Base-by-base conservation (phyloP, 2,113 vertebrate species). In the Paedocypris sp. region DNA sequence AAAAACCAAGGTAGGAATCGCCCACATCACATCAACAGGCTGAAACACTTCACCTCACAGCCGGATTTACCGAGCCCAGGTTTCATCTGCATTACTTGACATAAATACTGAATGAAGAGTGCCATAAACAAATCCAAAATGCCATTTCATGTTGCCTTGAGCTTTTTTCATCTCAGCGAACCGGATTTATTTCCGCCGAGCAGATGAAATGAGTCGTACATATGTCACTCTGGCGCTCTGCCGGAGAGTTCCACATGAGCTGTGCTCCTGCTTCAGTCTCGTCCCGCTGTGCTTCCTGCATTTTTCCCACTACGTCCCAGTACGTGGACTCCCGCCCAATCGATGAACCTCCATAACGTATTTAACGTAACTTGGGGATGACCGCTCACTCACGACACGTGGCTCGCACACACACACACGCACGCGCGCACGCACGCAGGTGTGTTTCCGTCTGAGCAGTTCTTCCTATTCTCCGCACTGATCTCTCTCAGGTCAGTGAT, bases 1-100 rank as follows among this genome's bases (percentile, higher is more conserved):
- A 90, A 89, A 75, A 90, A 89, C 75, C 90, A 92, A 75, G 89
- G 90, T 92, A 73, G 60, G 75, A 3, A 22, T 16, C 15, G n/a
- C 42, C 3, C 2, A 19, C 18, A 8, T 13, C 4, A 36, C 4
- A 36, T n/a, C n/a, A n/a, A n/a, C n/a, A n/a, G n/a, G n/a, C n/a
- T n/a, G n/a, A n/a, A n/a, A n/a, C n/a, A n/a, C n/a, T n/a, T n/a
- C n/a, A n/a, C n/a, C n/a, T n/a, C n/a, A n/a, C n/a, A n/a, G n/a
- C n/a, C n/a, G n/a, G n/a, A n/a, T n/a, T n/a, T n/a, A n/a, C n/a
- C n/a, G n/a, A n/a, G n/a, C n/a, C n/a, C n/a, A n/a, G n/a, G n/a
- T n/a, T n/a, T n/a, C n/a, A n/a, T n/a, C n/a, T n/a, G n/a, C n/a
- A n/a, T n/a, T n/a, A n/a, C n/a, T n/a, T n/a, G 8, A 5, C 3